phyloP scores from a whole-genome alignment of 2,797 vertebrate genomes.

The Amblyopsis hoosieri region DNA sequence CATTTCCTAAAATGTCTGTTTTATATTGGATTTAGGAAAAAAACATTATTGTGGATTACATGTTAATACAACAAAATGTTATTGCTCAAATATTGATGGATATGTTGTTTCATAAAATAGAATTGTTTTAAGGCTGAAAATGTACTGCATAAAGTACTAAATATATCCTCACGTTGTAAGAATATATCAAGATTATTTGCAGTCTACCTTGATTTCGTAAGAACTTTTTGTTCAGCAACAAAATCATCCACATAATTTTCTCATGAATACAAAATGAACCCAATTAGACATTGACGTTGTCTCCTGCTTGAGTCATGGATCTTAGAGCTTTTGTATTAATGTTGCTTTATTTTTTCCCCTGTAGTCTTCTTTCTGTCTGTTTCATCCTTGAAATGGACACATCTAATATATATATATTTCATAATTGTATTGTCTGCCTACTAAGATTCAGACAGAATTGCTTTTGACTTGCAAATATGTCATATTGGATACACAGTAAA shows the following conservation, averaged over 20 bases:
- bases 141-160: neutral
- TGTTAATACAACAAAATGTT: constrained; percentile 7
- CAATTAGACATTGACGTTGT: constrained; percentile 50
- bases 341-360: constrained; percentile 1
- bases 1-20: neutral
- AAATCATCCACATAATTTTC: constrained; percentile 50
- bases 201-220: constrained; percentile 19
- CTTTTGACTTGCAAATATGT: constrained; percentile 72
- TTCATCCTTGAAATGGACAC: constrained; percentile 16
- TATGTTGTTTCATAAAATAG: neutral
- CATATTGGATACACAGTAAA: constrained; percentile 55
- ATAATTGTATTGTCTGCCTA: constrained; percentile 56
- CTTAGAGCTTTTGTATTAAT: constrained; percentile 37
- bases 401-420: constrained; percentile 42
- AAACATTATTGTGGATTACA: constrained; percentile 4
- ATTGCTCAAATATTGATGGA: constrained; percentile 6
- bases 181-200: constrained; percentile 37
- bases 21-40: neutral
- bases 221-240: constrained; percentile 47
- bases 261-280: constrained; percentile 60
- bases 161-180: neutral
- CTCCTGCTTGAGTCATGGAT: constrained; percentile 29
- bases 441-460: constrained; percentile 41
- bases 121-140: constrained; percentile 1
- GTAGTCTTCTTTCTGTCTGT: constrained; percentile 11